A percentile compares a stretch with the other conserved stretches of the same genome.
phyloP scores from a whole-genome alignment of 2,113 vertebrate species.

The Meriones unguiculatus region DNA sequence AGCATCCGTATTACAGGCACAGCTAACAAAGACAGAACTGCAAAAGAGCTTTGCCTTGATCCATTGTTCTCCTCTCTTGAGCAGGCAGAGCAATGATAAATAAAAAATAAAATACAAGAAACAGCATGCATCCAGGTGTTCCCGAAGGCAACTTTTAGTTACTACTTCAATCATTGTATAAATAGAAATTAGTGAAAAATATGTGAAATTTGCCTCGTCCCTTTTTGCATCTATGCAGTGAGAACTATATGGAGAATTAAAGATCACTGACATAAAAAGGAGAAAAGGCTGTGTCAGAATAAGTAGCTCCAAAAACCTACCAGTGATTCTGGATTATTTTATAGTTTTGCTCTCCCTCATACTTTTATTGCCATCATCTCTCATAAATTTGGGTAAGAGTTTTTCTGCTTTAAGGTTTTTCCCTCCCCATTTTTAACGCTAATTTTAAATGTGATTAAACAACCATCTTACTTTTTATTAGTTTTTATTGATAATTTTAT shows the following conservation, averaged over 20 bases:
- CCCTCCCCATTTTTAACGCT: not conserved
- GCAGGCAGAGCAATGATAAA: conserved; percentile 53
- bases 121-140: not conserved
- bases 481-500: not conserved
- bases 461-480: not conserved
- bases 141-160: conserved; percentile 52
- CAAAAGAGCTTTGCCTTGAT: conserved; percentile 50
- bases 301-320: not conserved
- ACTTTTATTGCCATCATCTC: not conserved
- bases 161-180: conserved; percentile 50
- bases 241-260: not conserved
- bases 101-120: conserved; percentile 73
- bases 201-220: conserved; percentile 62
- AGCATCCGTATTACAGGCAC: not conserved
- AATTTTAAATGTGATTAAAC: not conserved
- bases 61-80: conserved; percentile 63
- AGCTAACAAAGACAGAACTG: not conserved
- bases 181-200: conserved; percentile 68
- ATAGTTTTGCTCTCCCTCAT: not conserved
- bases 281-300: conserved; percentile 22
- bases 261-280: conserved; percentile 65
- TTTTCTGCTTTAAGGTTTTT: conserved; percentile 23
- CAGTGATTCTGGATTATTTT: conserved; percentile 8
- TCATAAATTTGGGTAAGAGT: conserved; percentile 49
- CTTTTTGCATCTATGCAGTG: not conserved